Conservation (phyloP, 2,888 invertebrate genomes). For the Phaonia tiefii region DNA sequence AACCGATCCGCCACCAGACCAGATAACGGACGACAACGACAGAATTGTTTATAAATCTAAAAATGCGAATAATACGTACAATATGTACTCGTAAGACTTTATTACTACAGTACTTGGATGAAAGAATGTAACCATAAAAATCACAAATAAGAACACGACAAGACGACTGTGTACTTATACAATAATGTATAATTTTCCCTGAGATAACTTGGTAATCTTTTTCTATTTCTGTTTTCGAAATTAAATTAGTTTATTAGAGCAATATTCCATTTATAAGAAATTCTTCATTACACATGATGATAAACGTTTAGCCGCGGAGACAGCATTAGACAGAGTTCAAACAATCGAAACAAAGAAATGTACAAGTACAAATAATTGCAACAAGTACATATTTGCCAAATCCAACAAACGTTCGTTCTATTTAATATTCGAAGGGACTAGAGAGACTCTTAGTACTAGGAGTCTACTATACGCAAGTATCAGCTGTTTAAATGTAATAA, state of each 20-base stretch:
- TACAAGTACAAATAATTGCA: background rate
- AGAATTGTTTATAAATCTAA: background rate
- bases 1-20: constrained; percentile 4
- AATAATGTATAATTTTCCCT: constrained; percentile 8
- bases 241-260: constrained; percentile 34
- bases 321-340: background rate
- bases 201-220: background rate
- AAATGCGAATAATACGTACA: constrained; percentile 9
- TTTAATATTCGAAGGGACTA: too few relatives aligned
- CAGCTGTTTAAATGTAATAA: too few relatives aligned
- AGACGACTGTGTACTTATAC: background rate
- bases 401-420: too few relatives aligned
- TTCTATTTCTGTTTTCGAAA: background rate
- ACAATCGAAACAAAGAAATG: background rate
- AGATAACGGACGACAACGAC: constrained; percentile 19
- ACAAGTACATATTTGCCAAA: background rate
- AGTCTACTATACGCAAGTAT: too few relatives aligned
- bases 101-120: background rate
- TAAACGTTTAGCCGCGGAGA: too few relatives aligned
- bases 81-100: too few relatives aligned
- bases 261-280: constrained; percentile 20
- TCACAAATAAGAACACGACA: too few relatives aligned
- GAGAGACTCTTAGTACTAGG: too few relatives aligned
- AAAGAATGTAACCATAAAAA: background rate
- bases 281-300: constrained; percentile 7